Evolutionary conservation across 1,140 invertebrate species (phyloP).

Genomic region (honey bee (Apis mellifera)): DNA sequence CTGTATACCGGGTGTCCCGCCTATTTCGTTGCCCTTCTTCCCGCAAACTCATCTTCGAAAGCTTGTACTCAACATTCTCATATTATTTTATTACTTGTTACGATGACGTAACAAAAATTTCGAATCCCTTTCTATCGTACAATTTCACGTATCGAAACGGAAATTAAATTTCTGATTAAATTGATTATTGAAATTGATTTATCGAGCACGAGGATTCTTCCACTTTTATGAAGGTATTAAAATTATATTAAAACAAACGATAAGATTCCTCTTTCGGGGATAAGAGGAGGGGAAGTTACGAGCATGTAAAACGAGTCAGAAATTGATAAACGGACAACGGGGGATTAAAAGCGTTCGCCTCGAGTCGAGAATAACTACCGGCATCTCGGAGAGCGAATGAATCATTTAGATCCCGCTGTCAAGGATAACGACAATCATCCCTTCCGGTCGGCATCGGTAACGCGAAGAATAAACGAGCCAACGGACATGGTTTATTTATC

Average conservation of each 20-base stretch:
- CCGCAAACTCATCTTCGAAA: neutral
- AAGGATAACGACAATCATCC: conserved; percentile 32
- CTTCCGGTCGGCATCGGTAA: conserved; percentile 33
- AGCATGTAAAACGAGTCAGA: neutral
- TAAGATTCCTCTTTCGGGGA: no score
- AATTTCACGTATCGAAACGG: no score
- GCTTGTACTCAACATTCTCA: no score
- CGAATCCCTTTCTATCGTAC: no score
- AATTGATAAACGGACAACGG: neutral
- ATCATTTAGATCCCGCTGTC: neutral
- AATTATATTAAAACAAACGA: no score
- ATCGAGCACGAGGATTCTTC: no score
- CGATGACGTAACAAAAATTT: no score
- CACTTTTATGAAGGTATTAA: no score
- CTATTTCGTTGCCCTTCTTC: neutral
- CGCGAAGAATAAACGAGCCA: conserved; percentile 48
- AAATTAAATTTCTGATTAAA: no score
- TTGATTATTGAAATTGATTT: no score
- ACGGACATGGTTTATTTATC: conserved; percentile 61
- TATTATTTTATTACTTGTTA: no score
- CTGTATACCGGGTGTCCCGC: neutral
- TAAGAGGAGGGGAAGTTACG: no score
- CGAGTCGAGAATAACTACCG: neutral
- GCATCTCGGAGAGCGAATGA: neutral
- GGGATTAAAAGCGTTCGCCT: neutral